phyloP scores from a whole-genome alignment of 2,888 invertebrate species.

The Luperina nickerlii region DNA sequence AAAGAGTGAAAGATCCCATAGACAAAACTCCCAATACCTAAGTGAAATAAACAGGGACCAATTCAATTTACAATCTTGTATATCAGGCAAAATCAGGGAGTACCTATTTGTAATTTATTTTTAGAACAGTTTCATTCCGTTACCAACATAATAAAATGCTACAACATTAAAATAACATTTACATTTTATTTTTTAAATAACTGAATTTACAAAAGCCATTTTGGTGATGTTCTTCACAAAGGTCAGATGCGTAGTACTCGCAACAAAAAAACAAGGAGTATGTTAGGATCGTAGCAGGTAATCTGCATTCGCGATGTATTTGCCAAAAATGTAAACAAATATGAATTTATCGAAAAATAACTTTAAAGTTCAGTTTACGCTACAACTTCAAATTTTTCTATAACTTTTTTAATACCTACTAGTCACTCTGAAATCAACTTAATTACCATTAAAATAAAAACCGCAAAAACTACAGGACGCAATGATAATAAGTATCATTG shows the following conservation, averaged over 20 bases:
- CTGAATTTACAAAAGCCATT: background rate
- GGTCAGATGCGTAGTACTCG: background rate
- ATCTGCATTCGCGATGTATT: too few species aligned
- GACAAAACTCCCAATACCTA: background rate
- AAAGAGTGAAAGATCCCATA: background rate
- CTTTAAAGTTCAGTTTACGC: too few species aligned
- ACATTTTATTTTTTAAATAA: background rate
- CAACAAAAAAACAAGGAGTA: background rate
- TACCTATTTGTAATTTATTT: background rate
- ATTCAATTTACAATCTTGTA: slow-evolving; percentile 31
- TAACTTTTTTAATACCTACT: too few species aligned
- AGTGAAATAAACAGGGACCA: background rate
- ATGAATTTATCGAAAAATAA: too few species aligned
- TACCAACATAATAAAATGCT: background rate
- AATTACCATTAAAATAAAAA: too few species aligned
- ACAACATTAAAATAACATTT: background rate
- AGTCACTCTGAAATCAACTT: too few species aligned
- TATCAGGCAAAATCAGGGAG: background rate
- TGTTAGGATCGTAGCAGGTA: too few species aligned
- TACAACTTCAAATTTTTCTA: too few species aligned
- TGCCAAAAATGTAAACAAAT: too few species aligned
- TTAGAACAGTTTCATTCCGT: background rate
- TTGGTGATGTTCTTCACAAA: background rate
- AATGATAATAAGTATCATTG: too few species aligned
- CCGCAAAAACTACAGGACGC: too few species aligned